Base-by-base conservation (phyloP, 2,888 invertebrate genomes). In the Electrophaes corylata region DNA sequence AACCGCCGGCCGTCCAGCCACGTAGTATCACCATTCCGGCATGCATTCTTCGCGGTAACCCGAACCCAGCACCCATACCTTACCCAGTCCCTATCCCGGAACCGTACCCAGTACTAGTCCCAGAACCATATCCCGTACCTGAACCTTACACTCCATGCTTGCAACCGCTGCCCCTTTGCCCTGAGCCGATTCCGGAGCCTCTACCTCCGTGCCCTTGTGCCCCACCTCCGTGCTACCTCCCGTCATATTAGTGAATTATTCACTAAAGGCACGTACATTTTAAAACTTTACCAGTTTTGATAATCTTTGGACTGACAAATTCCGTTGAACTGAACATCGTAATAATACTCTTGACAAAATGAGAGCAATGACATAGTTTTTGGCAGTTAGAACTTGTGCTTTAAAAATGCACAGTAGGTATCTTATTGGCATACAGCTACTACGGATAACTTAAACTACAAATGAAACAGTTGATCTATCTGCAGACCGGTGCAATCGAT, bases 1-100 rank as follows among this genome's bases (percentile, higher is more conserved):
- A 70, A 1, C 78, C 71, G 0, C 65, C 73, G 0, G 60, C 69
- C 0, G 59, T 88, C 0, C 83, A 83, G 33, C 70, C 78, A 0
- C 82, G 87, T 0, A 71, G 76, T 0, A 56, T 66, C 0, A 26
- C 43, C 26, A 35, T 66, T 1, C 51, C 48, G 5, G 37, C 56
- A 0, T 40, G 48, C 0, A 31, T 45, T 0, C 37, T 57, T 1
- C 29, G 37, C 20, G 8, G 18, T 3, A 2, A 8, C 33, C 39
- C 5, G 0, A 19, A 1, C 5, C 2, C 12, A 10, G 35, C 14
- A 3, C 46, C 12, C n/a, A 19, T 20, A n/a, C 37, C 48, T 29
- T 51, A 23, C 29, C 43, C 41, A 12, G 11, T 6, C 0, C 43
- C 23, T 4, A 12, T 10, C 18, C 46, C 56, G 11, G 43, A 51